Base-by-base conservation (phyloP, 2,888 invertebrate genomes). In the Cerastis rubricosa region DNA sequence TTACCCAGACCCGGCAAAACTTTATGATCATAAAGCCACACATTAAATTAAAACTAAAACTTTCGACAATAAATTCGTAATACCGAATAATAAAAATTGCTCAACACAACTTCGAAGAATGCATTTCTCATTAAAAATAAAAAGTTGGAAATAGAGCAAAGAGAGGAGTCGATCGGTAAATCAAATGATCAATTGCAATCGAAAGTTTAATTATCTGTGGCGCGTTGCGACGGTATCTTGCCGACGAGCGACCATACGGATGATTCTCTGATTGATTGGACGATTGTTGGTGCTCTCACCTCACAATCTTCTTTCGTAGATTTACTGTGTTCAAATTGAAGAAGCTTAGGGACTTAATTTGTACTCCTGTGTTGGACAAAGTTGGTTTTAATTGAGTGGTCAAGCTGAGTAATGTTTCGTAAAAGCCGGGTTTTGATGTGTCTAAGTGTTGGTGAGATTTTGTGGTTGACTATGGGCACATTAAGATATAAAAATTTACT, bases 121-220 rank as follows among this genome's bases (percentile, higher is more conserved):
- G 85, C 84, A 75, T 71, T 84, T 81, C 89, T 90, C 87, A 90
- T 91, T 90, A 90, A 86, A 92, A 90, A 88, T 87, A 90, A 91
- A 90, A 91, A 89, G 85, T 85, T 77, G 68, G 82, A 87, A 88
- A 89, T 87, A 87, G 88, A 85, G 80, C 77, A 77, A 9, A 85
- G 80, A 78, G 67, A 74, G 80, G 81, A 77, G 72, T 66, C 73
- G 76, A 89, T 90, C 89, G 78, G 90, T 91, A 89, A 88, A 89
- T 91, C 88, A 86, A 84, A 86, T 84, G 88, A 90, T 91, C 87
- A 90, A 90, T 89, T 89, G 89, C 76, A 76, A 88, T 87, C 83
- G 88, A 89, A 88, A 88, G 84, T 89, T 89, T 88, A 88, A 86
- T 87, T 86, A 81, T 73, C 76, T 79, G 78, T 83, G 82, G 83